Evolutionary conservation across 2,888 invertebrate genomes (phyloP).

Genomic region (Amblyteles armatorius): DNA sequence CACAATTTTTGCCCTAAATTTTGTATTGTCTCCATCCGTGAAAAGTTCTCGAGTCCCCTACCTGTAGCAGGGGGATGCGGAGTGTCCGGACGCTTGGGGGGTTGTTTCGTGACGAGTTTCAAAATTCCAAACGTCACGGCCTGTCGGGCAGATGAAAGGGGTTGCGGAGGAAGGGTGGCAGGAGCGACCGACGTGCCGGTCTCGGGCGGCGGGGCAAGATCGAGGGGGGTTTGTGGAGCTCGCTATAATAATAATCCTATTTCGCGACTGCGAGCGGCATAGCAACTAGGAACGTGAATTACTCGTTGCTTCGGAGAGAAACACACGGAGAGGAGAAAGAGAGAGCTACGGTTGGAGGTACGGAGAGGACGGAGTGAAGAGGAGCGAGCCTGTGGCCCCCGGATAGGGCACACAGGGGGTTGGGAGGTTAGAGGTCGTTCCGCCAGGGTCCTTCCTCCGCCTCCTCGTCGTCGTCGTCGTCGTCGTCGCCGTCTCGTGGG

Average conservation of each 20-base stretch:
- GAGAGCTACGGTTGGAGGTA: slow-evolving; percentile 17
- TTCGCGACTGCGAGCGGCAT: slow-evolving; percentile 80
- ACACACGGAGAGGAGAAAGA: slow-evolving; percentile 44
- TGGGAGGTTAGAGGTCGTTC: slow-evolving; percentile 76
- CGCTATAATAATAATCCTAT: slow-evolving; percentile 82
- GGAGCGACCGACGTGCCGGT: slow-evolving; percentile 31
- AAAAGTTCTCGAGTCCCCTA: neutral
- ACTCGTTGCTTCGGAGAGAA: slow-evolving; percentile 67
- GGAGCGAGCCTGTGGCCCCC: slow-evolving; percentile 58
- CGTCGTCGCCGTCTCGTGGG: slow-evolving; percentile 51
- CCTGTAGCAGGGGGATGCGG: neutral
- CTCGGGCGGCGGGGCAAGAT: slow-evolving; percentile 18
- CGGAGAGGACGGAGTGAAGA: slow-evolving; percentile 43
- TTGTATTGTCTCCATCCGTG: neutral
- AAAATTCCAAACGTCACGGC: slow-evolving; percentile 57
- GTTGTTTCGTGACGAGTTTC: slow-evolving; percentile 44
- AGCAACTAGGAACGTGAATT: slow-evolving; percentile 80
- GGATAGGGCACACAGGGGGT: slow-evolving; percentile 38
- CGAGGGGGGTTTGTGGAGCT: slow-evolving; percentile 60
- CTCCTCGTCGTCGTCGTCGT: slow-evolving; percentile 46
- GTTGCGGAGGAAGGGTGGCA: slow-evolving; percentile 18
- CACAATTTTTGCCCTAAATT: neutral
- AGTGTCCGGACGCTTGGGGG: slow-evolving; percentile 1
- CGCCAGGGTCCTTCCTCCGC: slow-evolving; percentile 47
- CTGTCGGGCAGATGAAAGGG: slow-evolving; percentile 31